These are phyloP conservation scores for Myrmecophaga tridactyla DNA, from an alignment of 2,113 vertebrate genomes.

Conservation along the genomic window DNA sequence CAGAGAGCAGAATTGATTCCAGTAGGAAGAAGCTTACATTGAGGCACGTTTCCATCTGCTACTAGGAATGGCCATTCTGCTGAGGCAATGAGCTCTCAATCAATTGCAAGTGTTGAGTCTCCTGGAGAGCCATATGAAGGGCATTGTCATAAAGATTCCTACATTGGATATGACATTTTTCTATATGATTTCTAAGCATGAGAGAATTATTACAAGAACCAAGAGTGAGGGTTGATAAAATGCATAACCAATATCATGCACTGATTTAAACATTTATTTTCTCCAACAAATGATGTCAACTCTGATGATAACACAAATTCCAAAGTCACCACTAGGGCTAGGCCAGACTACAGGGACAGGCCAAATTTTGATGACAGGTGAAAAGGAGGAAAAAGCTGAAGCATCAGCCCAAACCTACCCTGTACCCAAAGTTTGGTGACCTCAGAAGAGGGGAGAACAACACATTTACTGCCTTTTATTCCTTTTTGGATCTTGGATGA, in stretches of 20 bases:
- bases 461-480: background rate
- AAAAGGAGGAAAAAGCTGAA: background rate
- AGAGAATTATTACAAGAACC: background rate
- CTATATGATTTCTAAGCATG: background rate
- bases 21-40: background rate
- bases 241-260: background rate
- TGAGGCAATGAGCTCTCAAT: background rate
- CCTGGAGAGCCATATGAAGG: background rate
- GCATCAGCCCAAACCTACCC: background rate
- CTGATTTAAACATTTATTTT: background rate
- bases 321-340: background rate
- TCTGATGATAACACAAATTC: constrained; percentile 14
- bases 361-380: background rate
- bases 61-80: background rate
- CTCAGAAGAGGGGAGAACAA: background rate
- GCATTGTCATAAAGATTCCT: background rate
- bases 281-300: background rate
- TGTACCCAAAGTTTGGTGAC: background rate
- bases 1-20: background rate
- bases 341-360: background rate
- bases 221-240: background rate
- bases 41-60: background rate
- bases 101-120: background rate
- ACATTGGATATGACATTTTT: background rate
- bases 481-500: background rate